Base-by-base conservation (phyloP, 2,888 invertebrate species). In the Ectemnius continuus region DNA sequence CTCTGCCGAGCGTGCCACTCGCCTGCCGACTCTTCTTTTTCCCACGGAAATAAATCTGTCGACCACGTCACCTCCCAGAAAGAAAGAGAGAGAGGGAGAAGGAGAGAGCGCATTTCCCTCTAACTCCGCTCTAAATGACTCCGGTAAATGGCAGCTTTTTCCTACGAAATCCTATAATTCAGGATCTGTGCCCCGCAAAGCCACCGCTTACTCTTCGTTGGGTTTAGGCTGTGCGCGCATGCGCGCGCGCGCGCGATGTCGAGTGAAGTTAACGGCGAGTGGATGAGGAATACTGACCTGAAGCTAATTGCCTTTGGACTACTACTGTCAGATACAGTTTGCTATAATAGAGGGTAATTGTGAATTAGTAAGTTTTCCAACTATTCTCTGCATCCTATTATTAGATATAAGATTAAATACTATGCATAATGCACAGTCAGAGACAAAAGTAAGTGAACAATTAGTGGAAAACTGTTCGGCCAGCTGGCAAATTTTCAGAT, bases 81-180 rank as follows among this genome's bases (percentile, higher is more conserved):
- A 36, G 36, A 36, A 11, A 36, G 36, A 36, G 2, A 1, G 8
- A 36, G 28, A 28, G 28, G 28, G 28, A 28, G 36, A 36, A 4
- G 36, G 36, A 36, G 4, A 36, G 11, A 36, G 36, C 5, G 8
- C 36, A 36, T 11, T 36, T 36, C 36, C 11, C 61, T 23, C 67
- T 56, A 14, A 26, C 61, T 60, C 69, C 61, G 45, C 46, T 65
- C 46, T 69, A 80, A 81, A 81, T 79, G 78, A 78, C 73, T 70
- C 58, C 70, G 59, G 79, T 79, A 83, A 85, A 83, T 78, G 75
- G 60, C 62, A 76, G 72, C 81, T 84, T 84, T 80, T 83, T 63
- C 68, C 48, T 16, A 66, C 70, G 23, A 47, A 65, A 77, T 71
- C 76, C 79, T 73, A 83, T 81, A 83, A 84, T 77, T 85, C 81